phyloP scores from a whole-genome alignment of 2,888 invertebrate genomes.

The Sphaerolaimus hirsutus region DNA sequence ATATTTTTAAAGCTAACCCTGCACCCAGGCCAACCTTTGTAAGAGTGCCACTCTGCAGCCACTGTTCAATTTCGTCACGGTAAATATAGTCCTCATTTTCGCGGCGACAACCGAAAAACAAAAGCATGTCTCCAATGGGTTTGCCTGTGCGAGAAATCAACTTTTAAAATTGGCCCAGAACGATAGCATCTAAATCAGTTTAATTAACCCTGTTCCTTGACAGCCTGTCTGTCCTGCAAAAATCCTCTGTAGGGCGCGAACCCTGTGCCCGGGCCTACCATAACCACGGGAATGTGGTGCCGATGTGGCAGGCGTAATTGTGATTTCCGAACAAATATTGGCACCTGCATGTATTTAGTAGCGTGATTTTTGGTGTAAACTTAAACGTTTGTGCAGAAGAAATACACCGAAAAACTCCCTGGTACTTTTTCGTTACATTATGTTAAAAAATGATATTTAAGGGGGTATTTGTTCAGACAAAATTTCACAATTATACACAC shows the following conservation, averaged over 20 bases:
- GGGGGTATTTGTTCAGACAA: no score
- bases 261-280: conserved; percentile 97
- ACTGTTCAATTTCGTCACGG: conserved; percentile 39
- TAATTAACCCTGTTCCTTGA: conserved; percentile 41
- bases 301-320: conserved; percentile 82
- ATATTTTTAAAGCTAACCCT: no score
- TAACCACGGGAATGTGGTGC: conserved; percentile 65
- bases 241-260: conserved; percentile 93
- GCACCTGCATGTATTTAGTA: conserved; percentile 38
- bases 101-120: conserved; percentile 87
- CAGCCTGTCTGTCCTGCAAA: conserved; percentile 63
- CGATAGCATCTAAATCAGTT: no score
- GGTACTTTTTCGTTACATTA: no score
- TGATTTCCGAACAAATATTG: conserved; percentile 83
- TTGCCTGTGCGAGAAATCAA: conserved; percentile 48
- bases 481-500: no score
- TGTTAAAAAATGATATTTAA: no score
- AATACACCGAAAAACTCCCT: no score
- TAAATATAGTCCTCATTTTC: conserved; percentile 73
- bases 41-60: conserved; percentile 30
- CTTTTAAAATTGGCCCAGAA: no score
- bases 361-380: no score
- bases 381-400: no score
- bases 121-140: conserved; percentile 62
- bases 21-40: no score